Conservation (phyloP, 2,888 invertebrate genomes). For the Caenorhabditis becei region DNA sequence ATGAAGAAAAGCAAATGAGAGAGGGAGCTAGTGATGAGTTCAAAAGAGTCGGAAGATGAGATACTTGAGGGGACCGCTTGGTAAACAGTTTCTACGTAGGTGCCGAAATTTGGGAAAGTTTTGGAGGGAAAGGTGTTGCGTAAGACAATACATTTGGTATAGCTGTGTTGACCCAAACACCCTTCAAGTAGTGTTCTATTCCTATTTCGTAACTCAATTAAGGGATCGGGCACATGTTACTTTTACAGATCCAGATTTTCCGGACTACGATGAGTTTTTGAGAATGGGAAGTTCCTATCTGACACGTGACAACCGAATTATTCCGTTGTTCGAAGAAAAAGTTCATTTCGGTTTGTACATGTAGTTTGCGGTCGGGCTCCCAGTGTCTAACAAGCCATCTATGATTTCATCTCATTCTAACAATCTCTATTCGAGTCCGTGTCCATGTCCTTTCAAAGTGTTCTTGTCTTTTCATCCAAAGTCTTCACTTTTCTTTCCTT, state of each 20-base stretch:
- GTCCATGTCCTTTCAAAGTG: constrained; percentile 19
- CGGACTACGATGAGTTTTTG: constrained; percentile 30
- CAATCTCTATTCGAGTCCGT: neutral
- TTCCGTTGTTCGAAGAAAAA: constrained; percentile 30
- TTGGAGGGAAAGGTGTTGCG: constrained; percentile 24
- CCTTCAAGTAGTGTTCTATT: neutral
- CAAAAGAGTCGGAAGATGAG: neutral
- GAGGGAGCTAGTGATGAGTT: constrained; percentile 32
- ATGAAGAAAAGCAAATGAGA: constrained; percentile 56
- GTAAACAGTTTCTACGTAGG: constrained; percentile 32
- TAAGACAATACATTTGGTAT: constrained; percentile 19
- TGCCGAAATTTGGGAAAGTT: constrained; percentile 7
- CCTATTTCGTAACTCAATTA: neutral
- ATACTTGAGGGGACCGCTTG: constrained; percentile 41
- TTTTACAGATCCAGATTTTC: constrained; percentile 38
- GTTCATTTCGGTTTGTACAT: constrained; percentile 38
- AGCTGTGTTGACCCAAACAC: neutral
- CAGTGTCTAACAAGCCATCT: neutral
- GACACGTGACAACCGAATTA: constrained; percentile 33
- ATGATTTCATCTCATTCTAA: neutral
- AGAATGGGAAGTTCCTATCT: constrained; percentile 10
- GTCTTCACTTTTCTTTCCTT: constrained; percentile 14
- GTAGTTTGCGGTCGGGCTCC: constrained; percentile 2
- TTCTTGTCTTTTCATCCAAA: neutral
- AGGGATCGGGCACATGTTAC: neutral